Conservation (phyloP, 2,113 vertebrate species). For the Tretioscincus oriximinensis region DNA sequence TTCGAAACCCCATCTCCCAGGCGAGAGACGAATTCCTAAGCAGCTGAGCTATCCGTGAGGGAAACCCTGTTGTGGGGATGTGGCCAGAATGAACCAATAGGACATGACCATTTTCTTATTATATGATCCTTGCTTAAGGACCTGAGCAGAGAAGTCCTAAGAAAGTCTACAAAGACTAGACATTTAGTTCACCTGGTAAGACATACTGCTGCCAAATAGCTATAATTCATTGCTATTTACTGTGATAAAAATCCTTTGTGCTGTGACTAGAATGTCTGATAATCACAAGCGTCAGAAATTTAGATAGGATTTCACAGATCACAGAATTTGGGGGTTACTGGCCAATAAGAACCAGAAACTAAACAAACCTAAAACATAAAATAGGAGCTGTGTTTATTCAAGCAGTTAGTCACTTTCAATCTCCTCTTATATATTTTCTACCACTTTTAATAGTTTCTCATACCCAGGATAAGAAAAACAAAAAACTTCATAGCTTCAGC, state of each 20-base stretch:
- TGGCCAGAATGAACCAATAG: too few species aligned
- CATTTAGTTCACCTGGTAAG: neutral
- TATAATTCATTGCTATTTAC: neutral
- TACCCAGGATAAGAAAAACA: neutral
- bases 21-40: too few species aligned
- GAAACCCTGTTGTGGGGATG: too few species aligned
- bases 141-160: neutral
- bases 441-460: neutral
- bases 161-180: neutral
- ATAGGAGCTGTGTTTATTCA: constrained; percentile 3
- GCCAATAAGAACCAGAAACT: neutral
- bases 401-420: neutral
- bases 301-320: neutral
- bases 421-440: neutral
- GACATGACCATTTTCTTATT: too few species aligned
- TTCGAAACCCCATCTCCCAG: too few species aligned
- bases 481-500: neutral
- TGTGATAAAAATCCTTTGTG: neutral
- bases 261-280: neutral
- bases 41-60: too few species aligned
- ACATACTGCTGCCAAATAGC: neutral
- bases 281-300: neutral
- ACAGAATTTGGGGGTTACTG: neutral
- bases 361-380: rapidly evolving
- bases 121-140: too few species aligned